Evolutionary conservation across 2,888 invertebrate species (phyloP), one percentile per base, ranked within the genome.

Genomic region (Drosophila suboccidentalis): DNA sequence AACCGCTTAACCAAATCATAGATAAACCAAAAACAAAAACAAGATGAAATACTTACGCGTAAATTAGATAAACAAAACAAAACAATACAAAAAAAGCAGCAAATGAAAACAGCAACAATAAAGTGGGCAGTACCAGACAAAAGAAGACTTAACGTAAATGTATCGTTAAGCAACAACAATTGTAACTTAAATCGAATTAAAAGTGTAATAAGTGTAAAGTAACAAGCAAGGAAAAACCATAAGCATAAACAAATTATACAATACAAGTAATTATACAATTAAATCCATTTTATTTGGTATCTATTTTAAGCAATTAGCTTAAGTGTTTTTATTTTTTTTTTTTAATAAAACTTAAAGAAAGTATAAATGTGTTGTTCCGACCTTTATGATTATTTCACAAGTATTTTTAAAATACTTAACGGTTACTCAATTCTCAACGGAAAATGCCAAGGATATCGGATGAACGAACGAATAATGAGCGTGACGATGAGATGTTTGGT

Each of bases 261-360:
- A 64, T 64, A 71, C 61, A 68, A 71, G 44, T 80, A 78, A 76
- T 64, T 75, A 71, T 66, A 81, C 46, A 74, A 65, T 68, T 60
- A 75, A 80, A 79, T 78, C 70, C 78, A 87, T 74, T 80, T 75
- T 75, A 85, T 75, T 78, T 77, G 78, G 74, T 83, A 90, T 78
- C 51, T 78, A 80, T 70, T 77, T 79, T 89, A 86, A 80, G 88
- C 70, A 70, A 64, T 74, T 87, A 85, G 82, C 73, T 85, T 86
- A 86, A 86, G 85, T 89, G 88, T 86, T 89, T 89, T 89, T 86
- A 75, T 87, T 87, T 87, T 87, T 88, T 86, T 87, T 86, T 89
- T 78, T 81, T 83, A 84, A 84, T 67, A 89, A 87, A 80, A 82
- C 55, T 54, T 72, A 73, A 59, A 41, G 54, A 71, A 62, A 61